These are phyloP conservation scores for Casuarius casuarius DNA, from an alignment of 2,113 vertebrate species.

Conservation along the genomic window DNA sequence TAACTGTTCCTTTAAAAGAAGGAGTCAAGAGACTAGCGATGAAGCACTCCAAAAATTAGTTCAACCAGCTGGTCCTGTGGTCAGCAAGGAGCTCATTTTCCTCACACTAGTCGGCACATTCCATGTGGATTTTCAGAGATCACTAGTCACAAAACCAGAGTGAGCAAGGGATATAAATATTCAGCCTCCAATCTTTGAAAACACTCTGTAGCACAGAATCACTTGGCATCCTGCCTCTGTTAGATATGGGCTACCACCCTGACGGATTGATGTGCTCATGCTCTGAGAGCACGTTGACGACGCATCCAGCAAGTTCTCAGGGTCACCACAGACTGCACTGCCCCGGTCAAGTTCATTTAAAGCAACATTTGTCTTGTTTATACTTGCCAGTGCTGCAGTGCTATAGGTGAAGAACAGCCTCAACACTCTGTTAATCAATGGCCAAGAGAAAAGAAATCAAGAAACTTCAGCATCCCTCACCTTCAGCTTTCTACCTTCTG, in stretches of 20 bases:
- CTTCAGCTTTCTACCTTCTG: background rate
- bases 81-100: background rate
- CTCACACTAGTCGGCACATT: background rate
- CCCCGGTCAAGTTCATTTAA: background rate
- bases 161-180: background rate
- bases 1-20: background rate
- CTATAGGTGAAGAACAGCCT: background rate
- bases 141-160: background rate
- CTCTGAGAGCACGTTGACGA: background rate
- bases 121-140: background rate
- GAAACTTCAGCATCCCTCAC: background rate
- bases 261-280: background rate
- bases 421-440: conserved; percentile 3
- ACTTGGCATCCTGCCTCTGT: background rate
- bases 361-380: conserved; percentile 6
- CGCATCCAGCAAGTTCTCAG: background rate
- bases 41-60: background rate
- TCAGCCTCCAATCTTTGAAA: background rate
- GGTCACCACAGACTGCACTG: background rate
- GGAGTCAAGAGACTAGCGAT: fast-evolving
- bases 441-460: background rate
- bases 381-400: background rate
- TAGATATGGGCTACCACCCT: background rate
- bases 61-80: background rate
- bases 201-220: background rate